Base-by-base conservation (phyloP, 1,140 invertebrate genomes). In the Anoplolepis gracilipes region DNA sequence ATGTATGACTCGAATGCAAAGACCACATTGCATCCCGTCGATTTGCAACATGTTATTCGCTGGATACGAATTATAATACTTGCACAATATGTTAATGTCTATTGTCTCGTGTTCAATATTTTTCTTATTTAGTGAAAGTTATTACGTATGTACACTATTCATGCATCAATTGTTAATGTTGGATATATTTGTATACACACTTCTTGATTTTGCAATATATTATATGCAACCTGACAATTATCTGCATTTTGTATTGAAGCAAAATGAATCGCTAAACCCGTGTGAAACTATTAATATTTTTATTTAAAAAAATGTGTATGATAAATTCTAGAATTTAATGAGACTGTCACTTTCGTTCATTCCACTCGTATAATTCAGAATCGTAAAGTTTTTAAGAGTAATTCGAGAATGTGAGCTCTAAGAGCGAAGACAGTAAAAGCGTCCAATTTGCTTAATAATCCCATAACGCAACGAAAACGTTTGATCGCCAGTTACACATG, bases 101-200 rank as follows among this genome's bases (percentile, higher is more conserved):
- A 72, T 82, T 82, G 78, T 82, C 67, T 59, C 19, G 53, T 22
- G 53, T 42, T 57, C 53, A 5, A 2, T 25, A 82, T 73, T 82
- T 73, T 82, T 82, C 53, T 59, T 69, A 59, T 59, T 72, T 42
- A 25, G 78, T 72, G 78, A 82, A 73, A 82, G 78, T 73, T 61
- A 73, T 82, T 72, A 57, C 25, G 36, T 25, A 55, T 28, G 19
- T 36, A 10, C 33, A 25, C 25, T 6, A 65, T 49, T 78, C 61
- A 67, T 49, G n/a, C 30, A 42, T 25, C 36, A 53, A 33, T 78
- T 22, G 75, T 46, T 19, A 65, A n/a, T 59, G 33, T 16, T 10
- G 22, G 7, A 16, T 75, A 39, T 61, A 42, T 46, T 49, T 42
- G 13, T 39, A n/a, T n/a, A n/a, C n/a, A n/a, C n/a, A 28, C 64